Evolutionary conservation across 2,797 vertebrate species (phyloP).

Genomic region (Syngnathus acus): DNA sequence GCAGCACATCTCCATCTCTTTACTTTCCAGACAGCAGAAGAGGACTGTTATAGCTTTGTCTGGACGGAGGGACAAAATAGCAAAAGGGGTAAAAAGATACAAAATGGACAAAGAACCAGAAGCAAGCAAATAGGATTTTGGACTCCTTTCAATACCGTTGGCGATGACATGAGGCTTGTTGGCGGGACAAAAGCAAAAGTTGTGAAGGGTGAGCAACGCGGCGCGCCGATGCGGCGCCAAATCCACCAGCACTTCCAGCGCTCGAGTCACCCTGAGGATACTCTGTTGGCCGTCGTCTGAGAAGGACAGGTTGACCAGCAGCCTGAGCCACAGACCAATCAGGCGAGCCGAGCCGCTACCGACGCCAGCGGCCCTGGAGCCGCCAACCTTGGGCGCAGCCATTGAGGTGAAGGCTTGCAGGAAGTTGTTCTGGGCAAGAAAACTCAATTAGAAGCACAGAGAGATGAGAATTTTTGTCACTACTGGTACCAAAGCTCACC

Average conservation of each 20-base stretch:
- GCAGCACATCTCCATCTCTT: slow-evolving; percentile 66
- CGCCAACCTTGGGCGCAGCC: slow-evolving; percentile 71
- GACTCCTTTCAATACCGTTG: slow-evolving; percentile 68
- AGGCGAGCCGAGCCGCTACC: slow-evolving; percentile 27
- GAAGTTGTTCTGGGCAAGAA: slow-evolving; percentile 82
- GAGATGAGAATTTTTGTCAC: background rate
- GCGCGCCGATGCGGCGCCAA: slow-evolving; percentile 73
- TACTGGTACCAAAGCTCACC: slow-evolving; percentile 55
- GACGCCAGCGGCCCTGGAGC: slow-evolving; percentile 36
- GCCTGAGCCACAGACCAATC: slow-evolving; percentile 78
- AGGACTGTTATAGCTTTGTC: slow-evolving; percentile 78
- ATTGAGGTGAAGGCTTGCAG: slow-evolving; percentile 82
- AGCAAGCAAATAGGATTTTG: background rate
- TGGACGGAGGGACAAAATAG: slow-evolving; percentile 43
- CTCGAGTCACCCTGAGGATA: slow-evolving; percentile 79
- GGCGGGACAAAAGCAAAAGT: slow-evolving; percentile 84
- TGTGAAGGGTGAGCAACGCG: slow-evolving; percentile 83
- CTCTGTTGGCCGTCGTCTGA: slow-evolving; percentile 88
- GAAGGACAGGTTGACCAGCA: slow-evolving; percentile 81
- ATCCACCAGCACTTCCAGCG: slow-evolving; percentile 80
- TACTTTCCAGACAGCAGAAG: slow-evolving; percentile 76
- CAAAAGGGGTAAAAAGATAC: background rate
- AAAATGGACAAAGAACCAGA: background rate
- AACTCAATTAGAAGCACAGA: background rate
- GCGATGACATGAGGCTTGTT: slow-evolving; percentile 84